A percentile compares a stretch with the other conserved stretches of the same genome.
phyloP scores from a whole-genome alignment of 2,888 invertebrate species.

The Rhopalosiphum nymphaeae region DNA sequence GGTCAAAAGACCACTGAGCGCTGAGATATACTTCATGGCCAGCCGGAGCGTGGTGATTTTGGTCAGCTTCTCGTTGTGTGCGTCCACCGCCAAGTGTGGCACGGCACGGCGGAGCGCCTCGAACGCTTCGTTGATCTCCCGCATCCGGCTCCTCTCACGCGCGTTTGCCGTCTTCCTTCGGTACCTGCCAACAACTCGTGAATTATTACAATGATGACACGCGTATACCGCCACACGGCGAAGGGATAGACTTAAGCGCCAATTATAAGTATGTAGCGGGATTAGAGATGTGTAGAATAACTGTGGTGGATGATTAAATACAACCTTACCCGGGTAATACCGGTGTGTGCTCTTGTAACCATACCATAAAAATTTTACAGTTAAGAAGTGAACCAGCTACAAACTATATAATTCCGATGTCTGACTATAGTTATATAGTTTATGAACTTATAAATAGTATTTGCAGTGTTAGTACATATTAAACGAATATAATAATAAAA shows the following conservation, averaged over 20 bases:
- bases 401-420: no score
- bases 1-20: conserved; percentile 78
- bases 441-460: no score
- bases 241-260: background rate
- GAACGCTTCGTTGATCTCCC: conserved; percentile 91
- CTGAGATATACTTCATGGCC: conserved; percentile 89
- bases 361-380: no score
- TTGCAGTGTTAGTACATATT: no score
- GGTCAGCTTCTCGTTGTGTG: conserved; percentile 79
- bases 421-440: no score
- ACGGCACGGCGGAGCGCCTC: conserved; percentile 84
- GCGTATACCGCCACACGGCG: background rate
- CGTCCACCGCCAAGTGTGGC: conserved; percentile 72
- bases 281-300: background rate
- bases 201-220: background rate
- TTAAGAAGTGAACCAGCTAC: no score
- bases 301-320: background rate
- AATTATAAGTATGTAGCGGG: background rate
- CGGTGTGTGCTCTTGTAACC: no score
- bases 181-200: conserved; percentile 67
- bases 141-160: conserved; percentile 87
- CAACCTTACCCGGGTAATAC: no score
- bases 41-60: conserved; percentile 89
- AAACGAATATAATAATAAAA: no score
- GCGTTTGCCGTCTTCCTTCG: conserved; percentile 91